phyloP scores from a whole-genome alignment of 2,888 invertebrate species.

The Enchytraeus crypticus region DNA sequence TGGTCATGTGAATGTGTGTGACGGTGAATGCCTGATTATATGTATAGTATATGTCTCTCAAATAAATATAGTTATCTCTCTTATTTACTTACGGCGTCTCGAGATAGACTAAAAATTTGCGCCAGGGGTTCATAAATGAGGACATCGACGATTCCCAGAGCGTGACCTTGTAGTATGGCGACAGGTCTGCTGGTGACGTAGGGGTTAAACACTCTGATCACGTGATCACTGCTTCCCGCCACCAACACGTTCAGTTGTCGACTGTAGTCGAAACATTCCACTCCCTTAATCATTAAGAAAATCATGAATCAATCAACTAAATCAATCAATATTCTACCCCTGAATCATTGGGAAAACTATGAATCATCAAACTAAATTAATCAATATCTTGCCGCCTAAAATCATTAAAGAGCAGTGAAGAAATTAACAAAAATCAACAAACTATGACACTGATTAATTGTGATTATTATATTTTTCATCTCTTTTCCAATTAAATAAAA shows the following conservation, averaged over 20 bases:
- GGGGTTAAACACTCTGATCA: conserved; percentile 47
- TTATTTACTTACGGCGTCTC: conserved; percentile 42
- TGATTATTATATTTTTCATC: no score
- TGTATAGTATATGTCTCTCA: not conserved
- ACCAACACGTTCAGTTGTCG: conserved; percentile 43
- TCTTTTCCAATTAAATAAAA: no score
- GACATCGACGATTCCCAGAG: conserved; percentile 43
- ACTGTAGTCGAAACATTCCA: conserved; percentile 46
- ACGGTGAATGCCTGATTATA: not conserved
- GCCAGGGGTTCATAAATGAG: conserved; percentile 40
- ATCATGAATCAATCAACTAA: no score
- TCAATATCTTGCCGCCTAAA: no score
- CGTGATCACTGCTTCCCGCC: conserved; percentile 45
- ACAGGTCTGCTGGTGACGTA: conserved; percentile 45
- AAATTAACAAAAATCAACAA: no score
- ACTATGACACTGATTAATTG: no score
- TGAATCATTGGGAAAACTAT: no score
- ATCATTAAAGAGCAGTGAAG: no score
- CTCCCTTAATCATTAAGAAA: conserved; percentile 27
- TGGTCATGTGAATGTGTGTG: not conserved
- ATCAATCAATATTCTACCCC: no score
- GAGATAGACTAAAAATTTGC: conserved; percentile 46
- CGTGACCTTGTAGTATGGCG: conserved; percentile 43
- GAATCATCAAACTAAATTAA: no score
- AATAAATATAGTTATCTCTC: not conserved